These are phyloP conservation scores for Eufriesea mexicana DNA, from an alignment of 1,140 invertebrate genomes.

Conservation along the genomic window DNA sequence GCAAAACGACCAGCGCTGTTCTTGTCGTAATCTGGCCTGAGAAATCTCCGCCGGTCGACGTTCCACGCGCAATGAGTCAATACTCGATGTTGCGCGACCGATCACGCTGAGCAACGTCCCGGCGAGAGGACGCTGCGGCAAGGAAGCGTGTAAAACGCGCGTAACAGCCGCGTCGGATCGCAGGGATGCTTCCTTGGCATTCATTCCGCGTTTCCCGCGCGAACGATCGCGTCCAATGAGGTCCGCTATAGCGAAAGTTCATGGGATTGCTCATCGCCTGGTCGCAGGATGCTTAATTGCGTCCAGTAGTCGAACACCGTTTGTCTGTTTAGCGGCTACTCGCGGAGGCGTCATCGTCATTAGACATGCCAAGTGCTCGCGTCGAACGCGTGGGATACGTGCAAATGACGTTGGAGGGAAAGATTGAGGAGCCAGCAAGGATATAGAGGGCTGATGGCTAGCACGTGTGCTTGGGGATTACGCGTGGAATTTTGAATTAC, in stretches of 20 bases:
- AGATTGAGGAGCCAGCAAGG: neutral
- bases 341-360: neutral
- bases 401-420: neutral
- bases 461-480: no score
- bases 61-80: conserved; percentile 48
- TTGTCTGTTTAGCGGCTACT: conserved; percentile 47
- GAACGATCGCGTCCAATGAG: conserved; percentile 20
- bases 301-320: conserved; percentile 23
- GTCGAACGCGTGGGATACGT: conserved; percentile 9
- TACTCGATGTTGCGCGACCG: conserved; percentile 34
- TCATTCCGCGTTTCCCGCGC: conserved; percentile 42
- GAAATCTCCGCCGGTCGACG: conserved; percentile 41
- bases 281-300: conserved; percentile 40
- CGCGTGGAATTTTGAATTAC: no score
- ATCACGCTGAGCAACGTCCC: conserved; percentile 18
- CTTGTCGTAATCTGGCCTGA: conserved; percentile 42
- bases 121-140: neutral
- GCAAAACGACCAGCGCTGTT: conserved; percentile 34
- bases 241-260: conserved; percentile 47
- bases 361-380: neutral
- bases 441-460: neutral
- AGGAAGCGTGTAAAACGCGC: neutral
- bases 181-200: conserved; percentile 16
- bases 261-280: no score
- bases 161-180: neutral